phyloP scores from a whole-genome alignment of 2,797 vertebrate species.

The Epinephelus awoara region DNA sequence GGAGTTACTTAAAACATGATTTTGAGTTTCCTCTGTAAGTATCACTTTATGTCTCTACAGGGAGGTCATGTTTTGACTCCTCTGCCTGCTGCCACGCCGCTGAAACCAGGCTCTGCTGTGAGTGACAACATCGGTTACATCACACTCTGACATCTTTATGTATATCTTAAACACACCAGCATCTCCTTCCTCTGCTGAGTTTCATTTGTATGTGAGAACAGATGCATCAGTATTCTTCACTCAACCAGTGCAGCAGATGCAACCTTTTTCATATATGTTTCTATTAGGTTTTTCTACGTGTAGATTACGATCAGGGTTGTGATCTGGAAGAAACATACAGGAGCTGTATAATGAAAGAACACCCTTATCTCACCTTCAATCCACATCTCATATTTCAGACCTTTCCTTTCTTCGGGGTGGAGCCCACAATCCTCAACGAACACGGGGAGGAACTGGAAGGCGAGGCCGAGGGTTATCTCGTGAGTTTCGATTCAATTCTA shows the following conservation, averaged over 20 bases:
- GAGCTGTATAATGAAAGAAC: constrained; percentile 21
- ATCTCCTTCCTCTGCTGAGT: neutral
- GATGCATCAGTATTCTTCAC: neutral
- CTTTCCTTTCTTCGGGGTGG: constrained; percentile 89
- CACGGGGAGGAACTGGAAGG: constrained; percentile 88
- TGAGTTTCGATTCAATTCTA: constrained; percentile 52
- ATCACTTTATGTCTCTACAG: constrained; percentile 60
- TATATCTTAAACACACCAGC: neutral
- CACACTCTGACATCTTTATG: neutral
- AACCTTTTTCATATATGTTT: neutral
- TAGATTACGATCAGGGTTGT: constrained; percentile 8
- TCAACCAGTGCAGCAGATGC: constrained; percentile 10
- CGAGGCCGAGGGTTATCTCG: constrained; percentile 89
- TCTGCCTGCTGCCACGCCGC: constrained; percentile 87
- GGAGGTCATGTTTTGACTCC: constrained; percentile 89
- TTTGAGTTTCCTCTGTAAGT: neutral
- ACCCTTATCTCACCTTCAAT: constrained; percentile 14
- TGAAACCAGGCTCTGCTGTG: constrained; percentile 90
- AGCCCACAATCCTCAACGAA: constrained; percentile 86
- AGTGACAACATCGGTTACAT: constrained; percentile 54
- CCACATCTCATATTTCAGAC: constrained; percentile 78
- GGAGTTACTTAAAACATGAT: no score
- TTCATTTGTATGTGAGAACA: neutral
- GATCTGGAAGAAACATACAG: neutral
- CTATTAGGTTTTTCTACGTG: neutral